phyloP scores from a whole-genome alignment of 1,140 invertebrate genomes.

The Scylla paramamosain region DNA sequence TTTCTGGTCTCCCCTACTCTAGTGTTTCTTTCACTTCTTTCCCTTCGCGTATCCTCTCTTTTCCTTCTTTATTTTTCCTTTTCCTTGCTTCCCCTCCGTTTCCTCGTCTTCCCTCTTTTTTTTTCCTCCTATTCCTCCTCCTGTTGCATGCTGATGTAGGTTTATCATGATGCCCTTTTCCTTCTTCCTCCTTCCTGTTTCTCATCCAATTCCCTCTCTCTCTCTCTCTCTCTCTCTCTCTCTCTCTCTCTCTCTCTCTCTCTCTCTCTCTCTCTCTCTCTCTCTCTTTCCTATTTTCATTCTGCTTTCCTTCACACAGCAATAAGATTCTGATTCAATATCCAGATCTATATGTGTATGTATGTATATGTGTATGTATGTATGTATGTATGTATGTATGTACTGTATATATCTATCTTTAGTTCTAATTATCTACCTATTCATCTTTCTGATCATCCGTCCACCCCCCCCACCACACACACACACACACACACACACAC shows the following conservation, averaged over 20 bases:
- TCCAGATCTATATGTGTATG: too few species aligned
- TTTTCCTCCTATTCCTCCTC: neutral
- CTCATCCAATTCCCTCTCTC: neutral
- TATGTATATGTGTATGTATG: too few species aligned
- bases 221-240: slow-evolving; percentile 4
- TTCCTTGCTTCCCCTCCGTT: neutral
- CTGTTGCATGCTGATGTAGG: neutral
- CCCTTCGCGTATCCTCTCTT: neutral
- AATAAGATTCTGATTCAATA: too few species aligned
- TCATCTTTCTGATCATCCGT: too few species aligned
- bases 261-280: neutral
- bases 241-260: slow-evolving; percentile 18
- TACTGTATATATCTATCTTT: too few species aligned
- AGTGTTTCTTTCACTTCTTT: neutral
- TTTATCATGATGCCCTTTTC: too few species aligned
- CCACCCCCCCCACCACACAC: too few species aligned
- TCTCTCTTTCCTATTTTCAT: neutral
- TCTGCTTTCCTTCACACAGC: neutral
- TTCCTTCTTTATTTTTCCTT: neutral
- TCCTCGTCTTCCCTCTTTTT: neutral
- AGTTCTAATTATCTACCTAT: too few species aligned
- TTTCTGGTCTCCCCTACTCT: neutral
- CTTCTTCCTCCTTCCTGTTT: neutral
- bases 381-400: too few species aligned
- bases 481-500: too few species aligned